phyloP scores from a whole-genome alignment of 2,888 invertebrate species.

The Conops quadrifasciatus region DNA sequence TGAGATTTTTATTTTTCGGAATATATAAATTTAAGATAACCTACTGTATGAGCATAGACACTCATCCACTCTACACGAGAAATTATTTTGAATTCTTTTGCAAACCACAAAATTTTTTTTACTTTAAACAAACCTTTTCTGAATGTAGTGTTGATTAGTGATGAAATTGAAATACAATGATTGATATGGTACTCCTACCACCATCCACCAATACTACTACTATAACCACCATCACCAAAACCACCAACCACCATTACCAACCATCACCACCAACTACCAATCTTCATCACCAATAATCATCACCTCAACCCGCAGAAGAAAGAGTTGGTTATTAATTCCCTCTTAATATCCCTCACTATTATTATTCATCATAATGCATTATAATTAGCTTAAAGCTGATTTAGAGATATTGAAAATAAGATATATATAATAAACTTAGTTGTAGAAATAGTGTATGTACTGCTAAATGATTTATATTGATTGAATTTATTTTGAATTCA shows the following conservation, averaged over 20 bases:
- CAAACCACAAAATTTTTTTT: slow-evolving; percentile 4
- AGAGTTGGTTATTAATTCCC: slow-evolving; percentile 8
- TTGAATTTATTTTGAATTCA: slow-evolving; percentile 22
- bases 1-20: no score
- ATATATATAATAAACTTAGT: background rate
- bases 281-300: slow-evolving; percentile 29
- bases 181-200: slow-evolving; percentile 33
- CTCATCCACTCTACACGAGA: no score
- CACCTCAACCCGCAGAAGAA: slow-evolving; percentile 32
- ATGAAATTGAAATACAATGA: slow-evolving; percentile 39
- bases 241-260: slow-evolving; percentile 25
- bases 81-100: no score
- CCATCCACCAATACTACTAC: slow-evolving; percentile 28
- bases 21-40: no score
- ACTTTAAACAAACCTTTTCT: slow-evolving; percentile 22
- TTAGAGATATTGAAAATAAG: background rate
- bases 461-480: slow-evolving; percentile 22
- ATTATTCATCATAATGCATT: background rate
- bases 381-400: slow-evolving; percentile 7
- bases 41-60: no score
- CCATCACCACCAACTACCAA: slow-evolving; percentile 16
- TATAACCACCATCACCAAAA: slow-evolving; percentile 26
- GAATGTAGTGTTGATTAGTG: slow-evolving; percentile 42
- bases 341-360: no score
- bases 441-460: slow-evolving; percentile 11